Conservation (phyloP, 2,113 vertebrate species). For the Petromus typicus region DNA sequence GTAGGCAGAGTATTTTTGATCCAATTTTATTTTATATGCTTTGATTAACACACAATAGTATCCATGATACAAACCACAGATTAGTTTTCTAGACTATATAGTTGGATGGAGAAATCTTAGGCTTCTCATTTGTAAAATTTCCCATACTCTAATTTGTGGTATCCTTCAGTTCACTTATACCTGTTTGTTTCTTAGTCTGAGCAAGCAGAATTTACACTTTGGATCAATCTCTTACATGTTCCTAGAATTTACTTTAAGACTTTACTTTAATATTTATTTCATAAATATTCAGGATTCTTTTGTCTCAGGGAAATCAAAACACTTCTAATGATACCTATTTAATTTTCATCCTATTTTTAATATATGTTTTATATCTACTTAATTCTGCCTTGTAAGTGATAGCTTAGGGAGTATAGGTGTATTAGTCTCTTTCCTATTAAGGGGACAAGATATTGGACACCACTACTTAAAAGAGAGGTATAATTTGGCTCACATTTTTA, state of each 20-base stretch:
- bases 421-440: neutral
- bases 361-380: neutral
- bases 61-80: neutral
- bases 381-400: neutral
- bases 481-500: neutral
- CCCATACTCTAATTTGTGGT: neutral
- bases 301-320: neutral
- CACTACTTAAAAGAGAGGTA: neutral
- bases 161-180: neutral
- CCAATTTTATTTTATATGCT: neutral
- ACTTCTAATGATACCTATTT: neutral
- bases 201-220: neutral
- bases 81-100: neutral
- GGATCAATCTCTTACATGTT: neutral
- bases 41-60: constrained; percentile 26
- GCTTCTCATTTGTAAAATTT: neutral
- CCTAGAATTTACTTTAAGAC: neutral
- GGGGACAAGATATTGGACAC: neutral
- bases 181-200: neutral
- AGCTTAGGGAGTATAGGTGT: neutral
- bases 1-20: neutral
- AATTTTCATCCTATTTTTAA: neutral
- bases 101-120: neutral
- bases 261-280: too few relatives aligned
- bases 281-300: neutral